These are phyloP conservation scores for Trinectes maculatus DNA, from an alignment of 2,113 vertebrate genomes.

Conservation along the genomic window DNA sequence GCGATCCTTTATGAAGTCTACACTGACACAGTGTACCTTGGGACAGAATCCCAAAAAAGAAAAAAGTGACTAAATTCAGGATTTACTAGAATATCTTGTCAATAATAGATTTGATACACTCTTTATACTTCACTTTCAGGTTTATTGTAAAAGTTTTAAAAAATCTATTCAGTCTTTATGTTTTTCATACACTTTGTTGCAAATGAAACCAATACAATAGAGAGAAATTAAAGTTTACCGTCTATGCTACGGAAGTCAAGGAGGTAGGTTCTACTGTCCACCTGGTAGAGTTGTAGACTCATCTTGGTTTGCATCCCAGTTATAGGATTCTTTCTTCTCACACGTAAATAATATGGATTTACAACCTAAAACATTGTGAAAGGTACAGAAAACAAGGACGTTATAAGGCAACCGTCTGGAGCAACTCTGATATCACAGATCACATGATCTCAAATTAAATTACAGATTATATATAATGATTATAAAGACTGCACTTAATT, in stretches of 20 bases:
- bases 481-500: too few species aligned
- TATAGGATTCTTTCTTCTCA: conserved; percentile 93
- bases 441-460: too few species aligned
- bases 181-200: not conserved
- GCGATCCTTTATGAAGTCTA: conserved; percentile 56
- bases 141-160: not conserved
- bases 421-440: not conserved
- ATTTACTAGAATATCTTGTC: not conserved
- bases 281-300: conserved; percentile 98
- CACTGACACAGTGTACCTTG: not conserved
- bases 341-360: conserved; percentile 96
- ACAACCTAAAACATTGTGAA: conserved; percentile 84
- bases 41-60: conserved; percentile 30
- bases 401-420: too few species aligned
- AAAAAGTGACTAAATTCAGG: not conserved
- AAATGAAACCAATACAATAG: not conserved
- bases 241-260: conserved; percentile 98
- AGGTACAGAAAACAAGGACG: not conserved
- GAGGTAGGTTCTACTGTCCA: conserved; percentile 97
- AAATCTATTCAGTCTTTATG: not conserved
- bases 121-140: not conserved
- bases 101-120: not conserved
- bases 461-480: too few species aligned
- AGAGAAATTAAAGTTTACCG: conserved; percentile 82
- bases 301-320: conserved; percentile 96